Percentiles rank a stretch among this genome's conserved stretches.
Evolutionary conservation across 2,113 vertebrate genomes (phyloP).

Genomic region (Pseudonaja textilis): DNA sequence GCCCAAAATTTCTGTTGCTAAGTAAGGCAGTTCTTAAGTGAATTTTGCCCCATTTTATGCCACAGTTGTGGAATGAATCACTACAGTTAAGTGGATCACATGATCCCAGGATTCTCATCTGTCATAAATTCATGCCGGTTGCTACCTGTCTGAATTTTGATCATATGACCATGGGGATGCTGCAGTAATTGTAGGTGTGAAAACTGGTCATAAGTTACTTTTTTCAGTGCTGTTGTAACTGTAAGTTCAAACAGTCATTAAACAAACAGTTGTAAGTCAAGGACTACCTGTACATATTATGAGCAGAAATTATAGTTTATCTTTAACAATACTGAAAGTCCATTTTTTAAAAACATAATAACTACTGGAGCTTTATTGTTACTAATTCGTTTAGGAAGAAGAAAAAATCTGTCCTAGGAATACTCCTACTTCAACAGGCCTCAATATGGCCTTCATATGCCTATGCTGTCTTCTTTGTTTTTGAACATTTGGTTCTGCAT

Average conservation of each 20-base stretch:
- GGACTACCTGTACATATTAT: background rate
- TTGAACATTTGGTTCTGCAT: conserved; percentile 15
- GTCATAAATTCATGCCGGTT: no score
- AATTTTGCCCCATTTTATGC: no score
- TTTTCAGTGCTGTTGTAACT: background rate
- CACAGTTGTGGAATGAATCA: no score
- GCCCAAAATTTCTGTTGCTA: no score
- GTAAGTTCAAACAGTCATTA: background rate
- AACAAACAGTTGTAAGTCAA: background rate
- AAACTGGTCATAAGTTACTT: background rate
- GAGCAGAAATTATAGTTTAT: background rate
- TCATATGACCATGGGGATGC: background rate
- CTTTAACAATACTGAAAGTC: background rate
- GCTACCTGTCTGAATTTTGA: background rate
- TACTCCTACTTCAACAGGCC: conserved; percentile 1
- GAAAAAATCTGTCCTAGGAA: conserved; percentile 1
- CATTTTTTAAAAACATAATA: background rate
- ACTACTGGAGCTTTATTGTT: background rate
- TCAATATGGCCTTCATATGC: conserved; percentile 18
- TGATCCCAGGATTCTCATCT: no score
- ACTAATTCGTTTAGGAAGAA: background rate
- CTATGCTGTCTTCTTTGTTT: conserved; percentile 12
- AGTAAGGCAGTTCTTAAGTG: no score
- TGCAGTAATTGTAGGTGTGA: background rate
- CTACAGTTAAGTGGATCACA: no score